These are phyloP conservation scores for Nothura maculosa DNA, from an alignment of 2,797 vertebrate genomes.

Conservation along the genomic window DNA sequence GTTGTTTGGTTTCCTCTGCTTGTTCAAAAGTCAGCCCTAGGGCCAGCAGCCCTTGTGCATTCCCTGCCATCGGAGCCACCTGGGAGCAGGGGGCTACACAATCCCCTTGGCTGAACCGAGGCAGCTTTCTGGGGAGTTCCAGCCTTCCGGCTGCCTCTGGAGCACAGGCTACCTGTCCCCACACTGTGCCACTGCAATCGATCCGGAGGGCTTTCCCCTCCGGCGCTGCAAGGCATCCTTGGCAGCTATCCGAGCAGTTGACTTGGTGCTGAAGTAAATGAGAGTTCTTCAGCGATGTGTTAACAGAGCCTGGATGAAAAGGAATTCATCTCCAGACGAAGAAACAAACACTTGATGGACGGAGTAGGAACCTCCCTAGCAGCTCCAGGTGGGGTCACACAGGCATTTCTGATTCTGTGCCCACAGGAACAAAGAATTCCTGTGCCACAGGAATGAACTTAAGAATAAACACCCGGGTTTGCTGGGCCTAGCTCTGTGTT, in stretches of 20 bases:
- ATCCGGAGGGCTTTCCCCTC: accelerated
- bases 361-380: background rate
- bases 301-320: background rate
- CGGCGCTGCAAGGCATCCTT: background rate
- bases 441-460: background rate
- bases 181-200: background rate
- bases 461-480: background rate
- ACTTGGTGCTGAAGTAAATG: background rate
- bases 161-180: background rate
- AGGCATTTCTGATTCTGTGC: background rate
- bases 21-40: background rate
- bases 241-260: background rate
- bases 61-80: background rate
- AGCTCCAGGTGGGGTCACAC: background rate
- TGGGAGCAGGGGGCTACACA: background rate
- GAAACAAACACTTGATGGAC: background rate
- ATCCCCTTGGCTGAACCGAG: background rate
- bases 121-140: background rate
- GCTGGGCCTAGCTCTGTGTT: background rate
- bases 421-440: background rate
- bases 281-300: background rate
- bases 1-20: background rate
- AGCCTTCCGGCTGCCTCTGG: background rate
- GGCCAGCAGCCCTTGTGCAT: background rate
- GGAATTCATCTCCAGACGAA: background rate